Conservation (phyloP, 2,113 vertebrate genomes). For the Deroptyus accipitrinus region DNA sequence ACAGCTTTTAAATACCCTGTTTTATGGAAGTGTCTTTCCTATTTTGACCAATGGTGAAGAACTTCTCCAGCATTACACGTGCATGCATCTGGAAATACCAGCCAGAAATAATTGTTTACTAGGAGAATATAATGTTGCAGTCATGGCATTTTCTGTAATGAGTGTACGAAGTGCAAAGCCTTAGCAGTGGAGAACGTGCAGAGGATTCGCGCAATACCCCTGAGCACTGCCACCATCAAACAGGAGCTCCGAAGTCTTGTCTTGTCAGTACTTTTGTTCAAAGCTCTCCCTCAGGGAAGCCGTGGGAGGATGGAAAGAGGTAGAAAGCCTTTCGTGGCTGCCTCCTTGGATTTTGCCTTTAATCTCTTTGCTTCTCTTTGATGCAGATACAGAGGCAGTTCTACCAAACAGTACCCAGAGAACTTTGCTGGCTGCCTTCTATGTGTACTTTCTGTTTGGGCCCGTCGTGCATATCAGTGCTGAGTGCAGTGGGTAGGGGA, state of each 20-base stretch:
- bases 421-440: background rate
- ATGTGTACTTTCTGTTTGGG: background rate
- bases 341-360: background rate
- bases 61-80: background rate
- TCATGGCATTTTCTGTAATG: background rate
- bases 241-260: background rate
- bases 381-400: background rate
- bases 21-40: background rate
- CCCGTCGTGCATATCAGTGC: accelerated
- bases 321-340: background rate
- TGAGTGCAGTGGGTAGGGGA: background rate
- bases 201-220: background rate
- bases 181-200: background rate
- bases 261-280: background rate
- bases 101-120: background rate
- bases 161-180: background rate
- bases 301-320: background rate
- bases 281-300: background rate
- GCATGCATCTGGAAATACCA: background rate
- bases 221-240: background rate
- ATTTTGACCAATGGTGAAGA: accelerated
- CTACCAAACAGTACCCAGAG: accelerated
- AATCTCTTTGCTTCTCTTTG: background rate
- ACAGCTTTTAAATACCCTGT: background rate
- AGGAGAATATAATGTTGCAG: background rate